These are phyloP conservation scores for Seira musarum DNA, from an alignment of 2,888 invertebrate species.

Conservation along the genomic window DNA sequence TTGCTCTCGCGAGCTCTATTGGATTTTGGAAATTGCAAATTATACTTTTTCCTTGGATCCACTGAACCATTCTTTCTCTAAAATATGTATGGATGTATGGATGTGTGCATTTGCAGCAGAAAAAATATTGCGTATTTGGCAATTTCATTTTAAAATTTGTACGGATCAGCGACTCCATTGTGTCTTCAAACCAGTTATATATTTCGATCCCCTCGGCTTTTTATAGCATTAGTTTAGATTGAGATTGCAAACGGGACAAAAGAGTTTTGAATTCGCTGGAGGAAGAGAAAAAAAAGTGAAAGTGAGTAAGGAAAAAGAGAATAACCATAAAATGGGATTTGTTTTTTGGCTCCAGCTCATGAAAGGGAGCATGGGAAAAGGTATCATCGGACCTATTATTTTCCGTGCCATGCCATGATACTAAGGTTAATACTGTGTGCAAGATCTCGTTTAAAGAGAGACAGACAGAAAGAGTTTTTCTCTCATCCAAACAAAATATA, in stretches of 20 bases:
- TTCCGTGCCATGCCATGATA: not conserved
- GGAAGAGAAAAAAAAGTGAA: not conserved
- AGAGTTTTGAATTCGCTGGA: conserved; percentile 29
- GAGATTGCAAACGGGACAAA: conserved; percentile 30
- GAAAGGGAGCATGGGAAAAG: conserved; percentile 41
- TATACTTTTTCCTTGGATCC: too few species aligned
- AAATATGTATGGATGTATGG: too few species aligned
- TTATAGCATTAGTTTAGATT: not conserved
- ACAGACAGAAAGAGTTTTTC: too few species aligned
- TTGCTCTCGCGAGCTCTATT: too few species aligned
- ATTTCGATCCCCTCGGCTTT: not conserved
- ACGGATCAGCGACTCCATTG: conserved; percentile 44
- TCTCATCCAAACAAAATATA: conserved; percentile 9
- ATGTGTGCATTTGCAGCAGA: not conserved
- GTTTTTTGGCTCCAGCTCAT: conserved; percentile 44
- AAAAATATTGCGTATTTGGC: conserved; percentile 40
- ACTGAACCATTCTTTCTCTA: too few species aligned
- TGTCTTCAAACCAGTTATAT: not conserved
- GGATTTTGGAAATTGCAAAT: too few species aligned
- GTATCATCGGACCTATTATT: not conserved
- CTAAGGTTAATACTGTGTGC: conserved; percentile 21
- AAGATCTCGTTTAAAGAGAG: too few species aligned
- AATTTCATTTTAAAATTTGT: conserved; percentile 31
- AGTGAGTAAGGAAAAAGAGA: too few species aligned
- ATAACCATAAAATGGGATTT: conserved; percentile 50